Evolutionary conservation across 2,888 invertebrate genomes (phyloP).

Genomic region (Lasioglossum calceatum): DNA sequence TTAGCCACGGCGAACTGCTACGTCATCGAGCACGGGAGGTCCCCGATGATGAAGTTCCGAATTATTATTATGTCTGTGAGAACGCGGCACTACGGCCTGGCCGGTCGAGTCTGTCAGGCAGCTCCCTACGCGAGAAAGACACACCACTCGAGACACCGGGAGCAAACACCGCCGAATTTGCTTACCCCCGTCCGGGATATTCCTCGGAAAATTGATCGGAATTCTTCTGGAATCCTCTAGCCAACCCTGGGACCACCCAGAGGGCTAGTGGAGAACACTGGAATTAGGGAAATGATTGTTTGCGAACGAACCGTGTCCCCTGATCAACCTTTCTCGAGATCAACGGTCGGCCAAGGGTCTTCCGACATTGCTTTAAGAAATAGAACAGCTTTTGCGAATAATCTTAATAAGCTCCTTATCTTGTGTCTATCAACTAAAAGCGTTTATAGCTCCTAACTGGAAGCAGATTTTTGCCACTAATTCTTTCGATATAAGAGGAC

Average conservation of each 20-base stretch:
- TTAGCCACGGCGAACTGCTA: conserved; percentile 75
- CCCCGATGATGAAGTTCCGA: conserved; percentile 73
- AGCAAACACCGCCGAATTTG: conserved; percentile 70
- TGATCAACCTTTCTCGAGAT: not conserved
- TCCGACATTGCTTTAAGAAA: not conserved
- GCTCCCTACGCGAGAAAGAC: conserved; percentile 60
- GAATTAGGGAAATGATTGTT: not conserved
- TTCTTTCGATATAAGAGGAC: too few species aligned
- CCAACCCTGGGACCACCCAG: not conserved
- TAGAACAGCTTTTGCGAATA: not conserved
- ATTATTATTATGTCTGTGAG: conserved; percentile 76
- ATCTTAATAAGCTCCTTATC: not conserved
- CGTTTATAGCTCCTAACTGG: too few species aligned
- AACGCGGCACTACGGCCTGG: conserved; percentile 27
- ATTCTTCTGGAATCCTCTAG: not conserved
- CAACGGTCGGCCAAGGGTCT: not conserved
- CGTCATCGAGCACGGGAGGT: conserved; percentile 81
- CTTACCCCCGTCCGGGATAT: conserved; percentile 53
- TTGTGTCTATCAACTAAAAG: not conserved
- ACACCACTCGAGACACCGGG: conserved; percentile 64
- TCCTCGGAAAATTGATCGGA: not conserved
- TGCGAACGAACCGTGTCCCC: not conserved
- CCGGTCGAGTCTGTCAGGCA: conserved; percentile 47
- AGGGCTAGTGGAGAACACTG: not conserved
- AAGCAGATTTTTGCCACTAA: too few species aligned